Conservation (phyloP, 2,797 vertebrate genomes). For the Urophycis tenuis region DNA sequence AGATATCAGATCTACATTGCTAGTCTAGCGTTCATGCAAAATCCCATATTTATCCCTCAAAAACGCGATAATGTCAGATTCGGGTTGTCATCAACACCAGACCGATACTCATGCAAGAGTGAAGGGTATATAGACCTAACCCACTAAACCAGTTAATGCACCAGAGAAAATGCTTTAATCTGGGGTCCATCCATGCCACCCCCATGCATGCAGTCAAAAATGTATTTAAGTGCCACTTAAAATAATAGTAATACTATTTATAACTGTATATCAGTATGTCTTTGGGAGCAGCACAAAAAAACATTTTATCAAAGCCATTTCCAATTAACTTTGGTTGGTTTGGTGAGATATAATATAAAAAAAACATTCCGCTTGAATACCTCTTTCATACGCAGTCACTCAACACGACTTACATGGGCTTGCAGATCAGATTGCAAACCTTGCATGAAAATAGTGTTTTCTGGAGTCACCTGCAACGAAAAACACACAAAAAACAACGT, state of each 20-base stretch:
- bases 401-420: conserved; percentile 69
- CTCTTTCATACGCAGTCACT: conserved; percentile 72
- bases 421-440: conserved; percentile 62
- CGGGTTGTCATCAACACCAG: neutral
- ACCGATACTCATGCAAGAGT: neutral
- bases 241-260: neutral
- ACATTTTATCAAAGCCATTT: conserved; percentile 18
- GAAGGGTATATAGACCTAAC: neutral
- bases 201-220: conserved; percentile 32
- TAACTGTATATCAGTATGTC: neutral
- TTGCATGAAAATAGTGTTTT: conserved; percentile 35
- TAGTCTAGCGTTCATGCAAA: neutral
- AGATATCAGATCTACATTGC: neutral
- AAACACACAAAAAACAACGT: conserved; percentile 8
- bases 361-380: conserved; percentile 57
- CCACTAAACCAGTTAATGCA: neutral
- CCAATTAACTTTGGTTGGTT: neutral
- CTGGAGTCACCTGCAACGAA: conserved; percentile 41
- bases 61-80: neutral
- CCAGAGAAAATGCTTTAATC: neutral
- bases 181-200: neutral
- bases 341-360: conserved; percentile 13
- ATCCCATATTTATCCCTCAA: neutral
- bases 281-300: conserved; percentile 40
- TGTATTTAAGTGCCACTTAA: conserved; percentile 48